A percentile compares a stretch with the other conserved stretches of the same genome.
These are phyloP conservation scores for Periparus ater DNA, from an alignment of 2,797 vertebrate species.

Conservation along the genomic window DNA sequence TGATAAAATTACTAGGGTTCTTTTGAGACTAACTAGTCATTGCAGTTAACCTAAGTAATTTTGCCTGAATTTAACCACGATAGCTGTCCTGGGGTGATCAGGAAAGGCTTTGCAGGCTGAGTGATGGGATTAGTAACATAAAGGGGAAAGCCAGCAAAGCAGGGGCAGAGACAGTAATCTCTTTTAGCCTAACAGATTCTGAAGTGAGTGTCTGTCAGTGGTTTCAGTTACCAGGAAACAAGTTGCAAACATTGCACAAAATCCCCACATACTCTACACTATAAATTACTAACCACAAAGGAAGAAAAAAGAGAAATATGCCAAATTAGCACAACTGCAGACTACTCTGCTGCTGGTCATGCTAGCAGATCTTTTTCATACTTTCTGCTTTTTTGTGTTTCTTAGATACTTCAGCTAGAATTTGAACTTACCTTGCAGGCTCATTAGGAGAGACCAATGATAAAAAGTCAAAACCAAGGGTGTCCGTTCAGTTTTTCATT, in stretches of 20 bases:
- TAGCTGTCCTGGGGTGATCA: not conserved
- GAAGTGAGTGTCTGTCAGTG: not conserved
- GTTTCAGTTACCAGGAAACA: not conserved
- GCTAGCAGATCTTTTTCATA: not conserved
- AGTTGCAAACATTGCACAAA: not conserved
- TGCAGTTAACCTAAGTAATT: not conserved
- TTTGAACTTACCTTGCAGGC: not conserved
- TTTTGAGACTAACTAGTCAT: not conserved
- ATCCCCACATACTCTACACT: not conserved
- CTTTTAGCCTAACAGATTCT: not conserved
- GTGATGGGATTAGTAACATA: rapidly evolving
- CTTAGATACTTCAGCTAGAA: not conserved
- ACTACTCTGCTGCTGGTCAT: not conserved
- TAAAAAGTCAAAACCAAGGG: not conserved
- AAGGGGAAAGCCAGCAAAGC: not conserved
- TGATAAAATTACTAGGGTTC: not conserved
- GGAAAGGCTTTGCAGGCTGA: not conserved
- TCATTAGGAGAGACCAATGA: not conserved
- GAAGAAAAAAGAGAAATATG: not conserved
- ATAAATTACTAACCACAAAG: not conserved
- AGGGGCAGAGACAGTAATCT: not conserved
- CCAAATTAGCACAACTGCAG: not conserved
- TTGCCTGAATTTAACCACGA: not conserved
- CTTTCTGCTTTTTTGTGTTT: not conserved
- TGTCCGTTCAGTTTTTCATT: not conserved